phyloP scores from a whole-genome alignment of 2,113 vertebrate genomes.

The Megaceryle maxima region DNA sequence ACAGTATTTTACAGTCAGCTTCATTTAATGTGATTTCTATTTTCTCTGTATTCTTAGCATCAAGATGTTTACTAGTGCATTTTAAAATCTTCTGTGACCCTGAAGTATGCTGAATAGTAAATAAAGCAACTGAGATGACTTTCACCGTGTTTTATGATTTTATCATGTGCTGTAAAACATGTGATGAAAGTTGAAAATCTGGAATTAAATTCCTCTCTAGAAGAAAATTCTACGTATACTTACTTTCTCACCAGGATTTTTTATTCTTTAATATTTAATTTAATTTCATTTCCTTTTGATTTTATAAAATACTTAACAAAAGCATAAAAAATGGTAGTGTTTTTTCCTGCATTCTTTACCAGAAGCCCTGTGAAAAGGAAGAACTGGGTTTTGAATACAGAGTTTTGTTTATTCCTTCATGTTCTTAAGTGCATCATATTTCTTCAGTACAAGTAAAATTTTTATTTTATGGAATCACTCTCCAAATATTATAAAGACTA shows the following conservation, averaged over 20 bases:
- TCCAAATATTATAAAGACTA: not conserved
- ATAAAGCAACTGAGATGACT: conserved; percentile 1
- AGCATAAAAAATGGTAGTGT: not conserved
- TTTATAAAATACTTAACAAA: not conserved
- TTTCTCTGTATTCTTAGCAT: not conserved
- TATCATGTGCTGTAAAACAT: not conserved
- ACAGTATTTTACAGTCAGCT: not conserved
- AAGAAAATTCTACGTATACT: not conserved
- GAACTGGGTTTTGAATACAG: not conserved
- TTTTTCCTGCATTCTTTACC: not conserved
- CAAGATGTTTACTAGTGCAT: not conserved
- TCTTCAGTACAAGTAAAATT: not conserved
- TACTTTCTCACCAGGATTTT: not conserved
- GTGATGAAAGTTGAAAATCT: not conserved
- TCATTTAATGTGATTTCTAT: not conserved
- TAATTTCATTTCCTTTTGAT: not conserved
- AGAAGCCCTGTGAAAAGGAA: not conserved
- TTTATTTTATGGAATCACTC: not conserved
- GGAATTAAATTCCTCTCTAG: not conserved
- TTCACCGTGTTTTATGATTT: not conserved
- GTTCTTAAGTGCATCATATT: not conserved
- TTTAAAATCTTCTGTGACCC: conserved; percentile 4
- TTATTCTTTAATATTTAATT: not conserved
- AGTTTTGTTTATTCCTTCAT: not conserved
- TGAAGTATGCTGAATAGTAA: not conserved